Percentiles rank a stretch among this genome's conserved stretches.
Evolutionary conservation across 2,797 vertebrate genomes (phyloP).

Genomic region (Siniperca obscura): DNA sequence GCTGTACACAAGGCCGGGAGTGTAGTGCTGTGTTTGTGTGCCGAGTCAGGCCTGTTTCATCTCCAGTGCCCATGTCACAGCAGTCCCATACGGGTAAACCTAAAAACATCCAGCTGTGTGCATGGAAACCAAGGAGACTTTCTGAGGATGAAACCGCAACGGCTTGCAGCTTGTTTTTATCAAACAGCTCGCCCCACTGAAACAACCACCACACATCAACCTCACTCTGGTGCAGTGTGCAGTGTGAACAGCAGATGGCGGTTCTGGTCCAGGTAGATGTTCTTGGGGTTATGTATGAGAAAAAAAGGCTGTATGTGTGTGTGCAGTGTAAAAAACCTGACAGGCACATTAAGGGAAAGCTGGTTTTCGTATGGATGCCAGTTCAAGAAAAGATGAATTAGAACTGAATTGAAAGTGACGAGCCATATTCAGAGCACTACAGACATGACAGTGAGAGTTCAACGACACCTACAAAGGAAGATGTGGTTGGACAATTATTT

Average conservation of each 20-base stretch:
- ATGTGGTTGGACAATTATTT: constrained; percentile 79
- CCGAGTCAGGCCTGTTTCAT: constrained; percentile 80
- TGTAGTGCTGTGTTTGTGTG: constrained; percentile 78
- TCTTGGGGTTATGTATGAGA: not conserved
- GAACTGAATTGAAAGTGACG: constrained; percentile 51
- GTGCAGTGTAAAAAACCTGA: constrained; percentile 46
- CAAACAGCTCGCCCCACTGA: constrained; percentile 68
- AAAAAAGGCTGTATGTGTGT: constrained; percentile 7
- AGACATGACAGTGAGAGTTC: constrained; percentile 67
- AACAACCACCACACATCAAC: constrained; percentile 51
- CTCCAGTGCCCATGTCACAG: constrained; percentile 79
- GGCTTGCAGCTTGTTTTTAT: constrained; percentile 79
- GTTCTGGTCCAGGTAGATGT: constrained; percentile 51
- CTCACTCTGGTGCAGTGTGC: constrained; percentile 56
- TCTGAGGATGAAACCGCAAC: constrained; percentile 73
- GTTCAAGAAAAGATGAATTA: constrained; percentile 62
- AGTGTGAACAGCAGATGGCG: constrained; percentile 75
- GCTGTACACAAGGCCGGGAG: constrained; percentile 78
- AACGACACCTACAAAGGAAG: constrained; percentile 76
- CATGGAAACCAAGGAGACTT: constrained; percentile 77
- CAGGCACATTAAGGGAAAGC: constrained; percentile 50
- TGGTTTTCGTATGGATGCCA: constrained; percentile 44
- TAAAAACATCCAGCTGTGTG: constrained; percentile 80
- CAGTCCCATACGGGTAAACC: constrained; percentile 62
- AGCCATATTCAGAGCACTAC: constrained; percentile 59